Base-by-base conservation (phyloP, 2,888 invertebrate genomes). In the Troides oblongomaculatus region DNA sequence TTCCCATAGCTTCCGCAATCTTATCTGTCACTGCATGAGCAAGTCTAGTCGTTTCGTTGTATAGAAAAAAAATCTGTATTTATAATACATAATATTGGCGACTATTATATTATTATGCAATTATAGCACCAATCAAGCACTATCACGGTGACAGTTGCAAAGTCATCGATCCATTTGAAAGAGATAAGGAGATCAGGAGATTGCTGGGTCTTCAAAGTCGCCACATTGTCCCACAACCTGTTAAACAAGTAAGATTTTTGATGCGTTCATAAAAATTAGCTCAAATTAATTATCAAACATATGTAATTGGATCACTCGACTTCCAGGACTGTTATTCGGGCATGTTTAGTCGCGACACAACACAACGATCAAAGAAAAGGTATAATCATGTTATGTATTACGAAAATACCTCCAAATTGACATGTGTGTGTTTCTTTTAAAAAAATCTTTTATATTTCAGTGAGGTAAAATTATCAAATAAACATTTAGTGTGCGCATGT, bases 121-220 rank as follows among this genome's bases (percentile, higher is more conserved):
- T 58, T 70, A 17, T 63, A 89, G 86, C 79, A 58, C 80, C 81
- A 10, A 75, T 77, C 46, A 90, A 88, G 73, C 90, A 90, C 75
- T 89, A 79, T 72, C 81, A 77, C 66, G 90, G 88, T n/a, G 90
- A 91, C 70, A 77, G 83, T 46, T 90, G 90, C 73, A 74, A 76
- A 0, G 74, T 89, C 23, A 65, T 75, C 17, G 81, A 89, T 72
- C 90, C 90, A 2, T 71, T 85, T 46, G 80, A 82, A 69, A 82
- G 90, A 72, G 90, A 90, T 70, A 84, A 81, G 72, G 87, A 91
- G 75, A 89, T 91, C 39, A 80, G 85, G 66, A 78, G 82, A 66
- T 79, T 90, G n/a, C 83, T 90, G 21, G 90, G 89, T n/a, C 69
- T 78, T 17, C 60, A 67, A 50, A 50, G 53, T 17, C 66, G 70